Base-by-base conservation (phyloP, 2,113 vertebrate species). In the Felis catus region DNA sequence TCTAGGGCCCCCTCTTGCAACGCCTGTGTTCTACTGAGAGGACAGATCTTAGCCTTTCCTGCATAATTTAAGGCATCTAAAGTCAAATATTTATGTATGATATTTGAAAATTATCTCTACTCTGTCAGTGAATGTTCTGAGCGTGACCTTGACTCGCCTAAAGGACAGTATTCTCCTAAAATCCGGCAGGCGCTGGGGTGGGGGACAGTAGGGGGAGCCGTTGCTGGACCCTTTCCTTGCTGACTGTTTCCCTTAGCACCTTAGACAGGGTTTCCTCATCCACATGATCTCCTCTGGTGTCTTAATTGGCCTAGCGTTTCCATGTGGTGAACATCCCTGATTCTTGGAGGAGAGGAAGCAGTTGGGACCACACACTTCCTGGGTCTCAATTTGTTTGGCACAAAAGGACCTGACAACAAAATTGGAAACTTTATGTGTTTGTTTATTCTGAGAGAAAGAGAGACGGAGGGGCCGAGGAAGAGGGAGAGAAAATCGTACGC, bases 101-200 rank as follows among this genome's bases (percentile, higher is more conserved):
- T 73, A 88, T 29, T 73, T 68, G 53, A 82, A 71, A 94, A 85
- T 73, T 55, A 70, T 53, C n/a, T 53, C 55, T 53, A 1, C 27
- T 53, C 21, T 73, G 33, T 66, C 58, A 36, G 23, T 31, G 8
- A 11, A 55, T 39, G 8, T 68, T 92, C 63, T 92, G 18, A 76
- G 91, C 21, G 31, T 81, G n/a, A 15, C 48, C 4, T 13, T 31
- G 0, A 41, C 29, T 92, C 63, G 13, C 68, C 81, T 78, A 15
- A 31, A 88, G 90, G 66, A 23, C 39, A 19, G 2, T 10, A 33
- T 76, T 19, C 21, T 48, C 9, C 48, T 55, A 16, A 51, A 21
- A 18, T 74, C 39, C 19, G 25, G 29, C 1, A 12, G 51, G 65
- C n/a, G 19, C 0, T 0, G 1, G 8, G 11, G 1, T 3, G 18